Conservation (phyloP, 2,888 invertebrate genomes). For the Pimpla rufipes region DNA sequence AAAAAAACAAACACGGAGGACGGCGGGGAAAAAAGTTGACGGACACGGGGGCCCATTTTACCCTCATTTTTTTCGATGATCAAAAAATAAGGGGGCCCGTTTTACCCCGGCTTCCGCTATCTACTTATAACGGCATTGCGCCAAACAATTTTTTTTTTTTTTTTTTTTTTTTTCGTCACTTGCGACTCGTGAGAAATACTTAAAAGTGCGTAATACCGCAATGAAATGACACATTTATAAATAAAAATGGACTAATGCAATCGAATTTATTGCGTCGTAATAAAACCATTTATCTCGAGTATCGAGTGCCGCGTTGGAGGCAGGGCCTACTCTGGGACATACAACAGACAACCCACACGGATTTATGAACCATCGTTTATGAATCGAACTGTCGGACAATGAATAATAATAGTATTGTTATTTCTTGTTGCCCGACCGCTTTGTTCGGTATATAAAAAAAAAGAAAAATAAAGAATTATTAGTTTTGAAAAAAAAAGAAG, state of each 20-base stretch:
- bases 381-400: slow-evolving; percentile 46
- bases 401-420: slow-evolving; percentile 33
- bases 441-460: slow-evolving; percentile 49
- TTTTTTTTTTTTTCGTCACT: neutral
- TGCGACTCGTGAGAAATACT: neutral
- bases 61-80: no score
- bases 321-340: neutral
- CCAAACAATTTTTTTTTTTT: neutral
- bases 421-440: slow-evolving; percentile 34
- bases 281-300: slow-evolving; percentile 24
- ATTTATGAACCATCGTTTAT: slow-evolving; percentile 54
- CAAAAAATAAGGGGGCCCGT: no score
- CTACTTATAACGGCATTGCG: neutral
- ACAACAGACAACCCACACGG: slow-evolving; percentile 11
- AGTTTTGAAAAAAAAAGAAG: slow-evolving; percentile 64
- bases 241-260: neutral
- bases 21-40: no score
- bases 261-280: neutral
- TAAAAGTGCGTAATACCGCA: neutral
- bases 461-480: neutral
- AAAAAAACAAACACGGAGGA: no score
- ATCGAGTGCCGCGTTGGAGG: neutral
- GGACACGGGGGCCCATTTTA: no score
- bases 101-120: no score
- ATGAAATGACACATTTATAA: neutral